A percentile compares a stretch with the other conserved stretches of the same genome.
These are phyloP conservation scores for Platysteira castanea DNA, from an alignment of 2,113 vertebrate genomes.

Conservation along the genomic window DNA sequence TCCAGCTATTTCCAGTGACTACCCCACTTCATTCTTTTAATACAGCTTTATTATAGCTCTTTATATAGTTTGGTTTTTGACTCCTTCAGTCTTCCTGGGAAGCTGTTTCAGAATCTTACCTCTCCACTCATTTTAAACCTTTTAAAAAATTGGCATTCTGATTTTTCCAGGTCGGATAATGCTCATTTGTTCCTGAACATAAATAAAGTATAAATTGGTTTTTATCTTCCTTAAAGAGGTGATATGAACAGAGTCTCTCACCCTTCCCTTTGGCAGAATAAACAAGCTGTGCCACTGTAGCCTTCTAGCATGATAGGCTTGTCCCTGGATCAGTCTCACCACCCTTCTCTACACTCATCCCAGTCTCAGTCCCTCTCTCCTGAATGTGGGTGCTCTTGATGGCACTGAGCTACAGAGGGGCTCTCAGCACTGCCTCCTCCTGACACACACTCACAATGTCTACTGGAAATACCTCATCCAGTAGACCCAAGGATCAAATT, in stretches of 20 bases:
- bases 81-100: not conserved
- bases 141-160: not conserved
- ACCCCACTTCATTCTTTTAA: not conserved
- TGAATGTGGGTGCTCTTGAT: fast-evolving
- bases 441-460: fast-evolving
- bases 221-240: not conserved
- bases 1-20: not conserved
- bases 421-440: not conserved
- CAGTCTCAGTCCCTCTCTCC: not conserved
- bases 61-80: not conserved
- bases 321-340: not conserved
- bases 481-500: not conserved
- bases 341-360: not conserved
- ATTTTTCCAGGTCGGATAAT: not conserved
- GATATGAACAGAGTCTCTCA: not conserved
- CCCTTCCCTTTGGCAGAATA: not conserved
- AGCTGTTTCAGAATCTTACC: not conserved
- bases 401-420: not conserved
- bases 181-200: not conserved
- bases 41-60: not conserved
- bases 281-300: not conserved
- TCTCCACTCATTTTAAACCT: not conserved
- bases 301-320: not conserved
- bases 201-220: not conserved
- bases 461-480: not conserved